Conservation (phyloP, 2,888 invertebrate genomes). For the Caenorhabditis japonica region DNA sequence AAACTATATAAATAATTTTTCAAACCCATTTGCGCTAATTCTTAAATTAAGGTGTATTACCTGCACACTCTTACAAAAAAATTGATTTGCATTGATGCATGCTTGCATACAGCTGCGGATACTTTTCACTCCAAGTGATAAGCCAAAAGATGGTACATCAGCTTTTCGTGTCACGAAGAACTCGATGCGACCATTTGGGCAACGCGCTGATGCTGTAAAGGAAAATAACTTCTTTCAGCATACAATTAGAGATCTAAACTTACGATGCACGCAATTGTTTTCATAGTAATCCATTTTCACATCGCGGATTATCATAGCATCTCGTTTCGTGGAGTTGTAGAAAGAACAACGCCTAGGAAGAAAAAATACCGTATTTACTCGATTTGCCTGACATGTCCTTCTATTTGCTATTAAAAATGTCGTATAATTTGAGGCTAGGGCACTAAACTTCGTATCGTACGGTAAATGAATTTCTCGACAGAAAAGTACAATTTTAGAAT, state of each 20-base stretch:
- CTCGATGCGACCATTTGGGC: constrained; percentile 61
- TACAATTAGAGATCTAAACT: constrained; percentile 19
- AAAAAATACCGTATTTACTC: too few relatives aligned
- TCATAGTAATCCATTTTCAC: constrained; percentile 79
- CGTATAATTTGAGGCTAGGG: too few relatives aligned
- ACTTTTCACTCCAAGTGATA: constrained; percentile 57
- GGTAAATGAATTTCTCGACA: too few relatives aligned
- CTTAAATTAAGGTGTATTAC: constrained; percentile 8
- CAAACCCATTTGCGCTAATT: too few relatives aligned
- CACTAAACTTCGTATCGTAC: too few relatives aligned
- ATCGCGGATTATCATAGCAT: constrained; percentile 35
- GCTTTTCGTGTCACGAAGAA: constrained; percentile 68
- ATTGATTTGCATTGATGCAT: constrained; percentile 67
- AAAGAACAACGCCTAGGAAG: constrained; percentile 77
- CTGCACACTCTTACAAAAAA: constrained; percentile 69
- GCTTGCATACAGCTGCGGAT: constrained; percentile 70
- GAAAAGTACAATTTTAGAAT: too few relatives aligned
- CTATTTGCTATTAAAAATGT: too few relatives aligned
- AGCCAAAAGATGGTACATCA: constrained; percentile 63
- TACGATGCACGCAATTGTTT: constrained; percentile 80
- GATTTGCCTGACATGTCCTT: background rate
- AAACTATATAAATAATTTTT: too few relatives aligned
- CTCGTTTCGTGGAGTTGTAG: constrained; percentile 77
- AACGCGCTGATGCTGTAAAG: constrained; percentile 42
- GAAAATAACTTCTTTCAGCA: constrained; percentile 1